Base-by-base conservation (phyloP, 2,888 invertebrate genomes). In the Callyntrura sp. region DNA sequence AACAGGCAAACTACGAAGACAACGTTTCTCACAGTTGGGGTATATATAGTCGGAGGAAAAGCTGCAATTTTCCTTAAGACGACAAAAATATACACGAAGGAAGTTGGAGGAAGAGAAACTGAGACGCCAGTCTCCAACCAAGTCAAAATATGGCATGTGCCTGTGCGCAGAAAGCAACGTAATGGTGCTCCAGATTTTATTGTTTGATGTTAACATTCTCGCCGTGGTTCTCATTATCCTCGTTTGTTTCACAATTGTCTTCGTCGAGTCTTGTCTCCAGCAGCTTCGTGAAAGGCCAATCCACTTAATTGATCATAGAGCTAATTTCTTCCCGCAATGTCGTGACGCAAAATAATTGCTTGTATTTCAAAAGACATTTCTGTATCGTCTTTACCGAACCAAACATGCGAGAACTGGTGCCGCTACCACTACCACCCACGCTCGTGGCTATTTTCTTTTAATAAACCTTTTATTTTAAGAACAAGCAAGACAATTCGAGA, bases 251-350 rank as follows among this genome's bases (percentile, higher is more conserved):
- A 45, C 62, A 60, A 76, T 51, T 70, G 28, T 12, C 65, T 48
- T 76, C 1, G 73, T 43, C 88, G n/a, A n/a, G n/a, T 73, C 83
- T 83, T 28, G 28, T 55, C 88, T 81, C 88, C 88, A 60, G 68
- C 65, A 48, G 88, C 9, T 83, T 62, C 9, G 17, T 62, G 48
- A 68, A 79, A 88, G 88, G 88, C 68, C 57, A 60, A 55, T 35
- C 62, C 79, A 86, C 88, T 88, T 88, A 88, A 88, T 51, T 88
- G 57, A 88, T 88, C 82, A 78, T 14, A 73, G 85, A 17, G 82
- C 20, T 60, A 51, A 68, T 70, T 85, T 55, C 57, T 73, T 17
- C 35, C 73, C 43, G n/a, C 68, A 68, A 17, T 55, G 20, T 6
- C 20, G 17, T 8, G 43, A 35, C 35, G 6, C 35, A 35, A 4